These are phyloP conservation scores for Parazoanthus atlanticus DNA, from an alignment of 92 coral and sea anemone genomes.

Conservation along the genomic window DNA sequence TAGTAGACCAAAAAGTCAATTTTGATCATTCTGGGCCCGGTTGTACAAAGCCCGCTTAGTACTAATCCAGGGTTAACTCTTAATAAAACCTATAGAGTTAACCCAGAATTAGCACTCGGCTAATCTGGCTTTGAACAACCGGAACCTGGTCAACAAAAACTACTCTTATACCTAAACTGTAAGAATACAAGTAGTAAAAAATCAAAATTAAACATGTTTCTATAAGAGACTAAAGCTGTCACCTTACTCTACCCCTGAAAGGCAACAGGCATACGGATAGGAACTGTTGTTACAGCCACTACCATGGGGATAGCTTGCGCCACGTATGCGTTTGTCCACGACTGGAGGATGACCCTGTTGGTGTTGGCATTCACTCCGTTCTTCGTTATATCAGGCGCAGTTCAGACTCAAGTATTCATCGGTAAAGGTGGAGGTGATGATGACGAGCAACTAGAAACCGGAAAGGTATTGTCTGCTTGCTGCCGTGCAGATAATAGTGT, in stretches of 20 bases:
- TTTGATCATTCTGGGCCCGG: too few species aligned
- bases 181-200: too few species aligned
- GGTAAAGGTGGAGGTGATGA: conserved; percentile 30
- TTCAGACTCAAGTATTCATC: conserved; percentile 37
- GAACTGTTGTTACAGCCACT: conserved; percentile 42
- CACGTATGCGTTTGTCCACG: conserved; percentile 37
- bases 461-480: conserved; percentile 42
- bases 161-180: too few species aligned
- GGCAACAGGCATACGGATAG: conserved; percentile 55
- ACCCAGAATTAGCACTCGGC: too few species aligned
- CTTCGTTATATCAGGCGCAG: conserved; percentile 26
- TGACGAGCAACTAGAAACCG: conserved; percentile 47
- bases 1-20: too few species aligned
- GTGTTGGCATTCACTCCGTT: conserved; percentile 52
- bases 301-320: conserved; percentile 43
- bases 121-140: too few species aligned
- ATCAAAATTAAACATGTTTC: background rate
- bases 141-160: too few species aligned
- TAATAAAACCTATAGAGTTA: too few species aligned
- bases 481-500: too few species aligned
- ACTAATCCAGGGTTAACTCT: too few species aligned
- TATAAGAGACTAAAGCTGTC: background rate
- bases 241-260: background rate
- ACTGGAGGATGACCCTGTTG: conserved; percentile 54
- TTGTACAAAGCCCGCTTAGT: too few species aligned